phyloP scores from a whole-genome alignment of 2,113 vertebrate species.

The human (Homo sapiens) region GRCh38 chr20:16101001-16101500 shows the following conservation, averaged over 20 bases:
- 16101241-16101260: no score
- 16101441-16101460: not conserved
- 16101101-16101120: not conserved
- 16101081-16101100: not conserved
- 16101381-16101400: slow-evolving; percentile 60
- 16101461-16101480: not conserved
- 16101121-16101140: not conserved
- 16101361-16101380: slow-evolving; percentile 44
- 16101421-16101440: slow-evolving; percentile 9
- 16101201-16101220: not conserved
- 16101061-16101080: no score
- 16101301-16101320: not conserved
- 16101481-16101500: not conserved
- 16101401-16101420: slow-evolving; percentile 26
- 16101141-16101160: not conserved
- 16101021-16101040: not conserved
- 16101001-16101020: not conserved
- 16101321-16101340: not conserved
- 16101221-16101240: not conserved
- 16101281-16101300: not conserved
- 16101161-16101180: not conserved
- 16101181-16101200: not conserved
- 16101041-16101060: not conserved
- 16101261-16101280: not conserved
- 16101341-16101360: slow-evolving; percentile 37